A percentile compares a stretch with the other conserved stretches of the same genome.
These are phyloP conservation scores for Taxidea taxus DNA, from an alignment of 2,113 vertebrate species.

Conservation along the genomic window DNA sequence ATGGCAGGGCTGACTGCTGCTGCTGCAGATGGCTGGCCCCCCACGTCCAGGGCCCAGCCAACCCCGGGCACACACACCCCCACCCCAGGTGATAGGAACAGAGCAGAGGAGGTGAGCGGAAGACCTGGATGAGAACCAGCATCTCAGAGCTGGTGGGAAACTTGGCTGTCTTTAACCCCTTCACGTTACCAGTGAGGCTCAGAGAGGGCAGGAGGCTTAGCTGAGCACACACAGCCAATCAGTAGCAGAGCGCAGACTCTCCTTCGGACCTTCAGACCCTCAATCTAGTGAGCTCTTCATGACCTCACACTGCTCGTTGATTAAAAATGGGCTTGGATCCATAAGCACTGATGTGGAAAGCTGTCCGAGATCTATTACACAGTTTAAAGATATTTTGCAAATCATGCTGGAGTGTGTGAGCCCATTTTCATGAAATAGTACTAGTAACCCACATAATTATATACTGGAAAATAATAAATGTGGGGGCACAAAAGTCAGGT, in stretches of 20 bases:
- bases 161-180: not conserved
- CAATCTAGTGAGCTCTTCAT: not conserved
- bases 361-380: not conserved
- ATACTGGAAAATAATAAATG: not conserved
- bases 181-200: not conserved
- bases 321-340: not conserved
- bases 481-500: not conserved
- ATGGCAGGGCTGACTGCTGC: not conserved
- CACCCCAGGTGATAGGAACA: not conserved
- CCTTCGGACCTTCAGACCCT: not conserved
- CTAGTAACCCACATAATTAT: not conserved
- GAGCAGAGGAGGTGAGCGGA: accelerated
- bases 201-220: not conserved
- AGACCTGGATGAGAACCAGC: not conserved
- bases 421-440: not conserved
- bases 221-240: not conserved
- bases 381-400: conserved; percentile 29
- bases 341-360: not conserved
- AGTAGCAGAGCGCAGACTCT: not conserved
- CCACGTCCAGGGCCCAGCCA: not conserved
- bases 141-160: not conserved
- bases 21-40: conserved; percentile 40
- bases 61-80: not conserved
- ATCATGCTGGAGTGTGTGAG: not conserved
- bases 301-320: not conserved